Evolutionary conservation across 2,797 vertebrate genomes (phyloP), one percentile per base, ranked within the genome.

Genomic region (Falco novaeseelandiae): DNA sequence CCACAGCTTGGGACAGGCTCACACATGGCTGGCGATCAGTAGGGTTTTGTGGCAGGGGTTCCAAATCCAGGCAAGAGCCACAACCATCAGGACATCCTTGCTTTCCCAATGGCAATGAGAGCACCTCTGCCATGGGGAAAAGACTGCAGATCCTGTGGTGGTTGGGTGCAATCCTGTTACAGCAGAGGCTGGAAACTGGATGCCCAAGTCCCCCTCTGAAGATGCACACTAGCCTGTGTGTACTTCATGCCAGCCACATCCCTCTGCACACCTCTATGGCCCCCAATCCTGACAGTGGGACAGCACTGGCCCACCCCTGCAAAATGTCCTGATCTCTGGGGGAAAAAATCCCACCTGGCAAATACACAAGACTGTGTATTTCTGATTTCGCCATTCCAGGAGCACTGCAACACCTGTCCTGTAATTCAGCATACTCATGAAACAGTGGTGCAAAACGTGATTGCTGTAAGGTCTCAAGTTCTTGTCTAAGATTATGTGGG

Each of bases 11-110:
- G 38, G 52, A 40, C 5, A 3, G 44, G 57, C 36, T 87, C 22
- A 4, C 49, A n/a, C 7, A 3, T 3, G 29, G 23, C 54, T 34
- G 26, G 44, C 0, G 0, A 40, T 17, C 18, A 36, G 19, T 20
- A 63, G n/a, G 38, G 19, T 8, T 71, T 62, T 82, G 44, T 48
- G 32, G 25, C 36, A 51, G 36, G 8, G 49, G 8, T 15, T 83
- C 63, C 30, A 23, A 54, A 2, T 19, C 19, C 42, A 44, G 46
- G 36, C 25, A 69, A 46, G 36, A 57, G 6, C 14, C n/a, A 55
- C 40, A 78, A 6, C 21, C 12, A 38, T 10, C 44, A 49, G 74
- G 55, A 49, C 16, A 54, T 34, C 82, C 17, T 59, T 36, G 55
- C 23, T 40, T 38, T 85, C 40, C 49, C 12, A 29, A 5, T 3